These are phyloP conservation scores for Mylabris sibirica DNA, from an alignment of 2,888 invertebrate genomes.

Conservation along the genomic window DNA sequence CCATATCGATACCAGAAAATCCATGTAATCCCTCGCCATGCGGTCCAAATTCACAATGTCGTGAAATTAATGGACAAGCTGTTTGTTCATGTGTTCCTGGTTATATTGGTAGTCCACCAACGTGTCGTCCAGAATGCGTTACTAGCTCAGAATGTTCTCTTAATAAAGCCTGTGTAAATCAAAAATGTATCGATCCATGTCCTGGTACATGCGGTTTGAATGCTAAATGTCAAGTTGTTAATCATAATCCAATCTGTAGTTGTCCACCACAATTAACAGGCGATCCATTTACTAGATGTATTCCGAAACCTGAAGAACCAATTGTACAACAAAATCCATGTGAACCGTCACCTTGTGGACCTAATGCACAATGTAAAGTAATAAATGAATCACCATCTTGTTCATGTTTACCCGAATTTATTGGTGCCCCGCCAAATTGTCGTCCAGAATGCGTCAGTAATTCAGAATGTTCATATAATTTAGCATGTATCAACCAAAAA, in stretches of 20 bases:
- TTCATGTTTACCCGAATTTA: constrained; percentile 68
- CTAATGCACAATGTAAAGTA: constrained; percentile 66
- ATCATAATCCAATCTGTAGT: constrained; percentile 68
- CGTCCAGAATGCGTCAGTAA: constrained; percentile 77
- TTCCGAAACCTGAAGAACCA: constrained; percentile 59
- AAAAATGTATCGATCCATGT: constrained; percentile 70
- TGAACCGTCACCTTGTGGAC: constrained; percentile 76
- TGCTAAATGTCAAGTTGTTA: constrained; percentile 66
- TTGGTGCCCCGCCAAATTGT: constrained; percentile 75
- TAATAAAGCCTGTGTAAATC: constrained; percentile 66
- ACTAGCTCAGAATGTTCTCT: constrained; percentile 65
- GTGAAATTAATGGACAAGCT: constrained; percentile 69
- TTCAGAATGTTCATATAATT: constrained; percentile 73
- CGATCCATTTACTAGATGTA: constrained; percentile 74
- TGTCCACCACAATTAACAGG: constrained; percentile 66
- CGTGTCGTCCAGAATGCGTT: constrained; percentile 65
- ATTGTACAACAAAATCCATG: constrained; percentile 65
- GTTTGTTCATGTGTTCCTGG: constrained; percentile 64
- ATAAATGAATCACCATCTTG: constrained; percentile 67
- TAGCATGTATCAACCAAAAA: constrained; percentile 77
- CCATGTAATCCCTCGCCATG: constrained; percentile 76
- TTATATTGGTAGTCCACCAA: constrained; percentile 64
- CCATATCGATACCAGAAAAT: constrained; percentile 64
- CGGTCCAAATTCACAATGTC: constrained; percentile 61
- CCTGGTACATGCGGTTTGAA: constrained; percentile 66